Percentiles rank a stretch among this genome's conserved stretches.
Conservation (phyloP, 2,797 vertebrate genomes). For the Antrozous pallidus region DNA sequence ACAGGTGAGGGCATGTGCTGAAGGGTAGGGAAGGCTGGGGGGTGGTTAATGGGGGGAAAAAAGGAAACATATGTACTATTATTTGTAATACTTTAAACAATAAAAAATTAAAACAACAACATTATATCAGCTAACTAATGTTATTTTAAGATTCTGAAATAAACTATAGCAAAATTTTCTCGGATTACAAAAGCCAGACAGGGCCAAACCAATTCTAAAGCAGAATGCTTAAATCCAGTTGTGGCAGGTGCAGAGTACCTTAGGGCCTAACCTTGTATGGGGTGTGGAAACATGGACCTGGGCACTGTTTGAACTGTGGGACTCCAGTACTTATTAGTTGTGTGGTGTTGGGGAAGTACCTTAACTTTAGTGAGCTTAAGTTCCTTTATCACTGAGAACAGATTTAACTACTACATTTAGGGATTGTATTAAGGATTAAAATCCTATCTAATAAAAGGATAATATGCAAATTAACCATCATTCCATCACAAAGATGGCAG, state of each 20-base stretch:
- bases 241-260: not conserved
- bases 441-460: no score
- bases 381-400: not conserved
- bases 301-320: not conserved
- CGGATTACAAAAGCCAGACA: not conserved
- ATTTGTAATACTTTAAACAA: no score
- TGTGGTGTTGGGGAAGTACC: not conserved
- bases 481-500: no score
- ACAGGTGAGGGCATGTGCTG: no score
- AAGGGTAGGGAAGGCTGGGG: no score
- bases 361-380: not conserved
- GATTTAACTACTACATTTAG: not conserved
- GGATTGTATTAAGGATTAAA: not conserved
- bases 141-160: conserved; percentile 15
- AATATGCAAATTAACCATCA: no score
- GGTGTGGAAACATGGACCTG: not conserved
- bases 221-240: not conserved
- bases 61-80: no score
- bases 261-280: not conserved
- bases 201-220: not conserved
- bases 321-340: not conserved
- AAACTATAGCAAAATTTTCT: not conserved
- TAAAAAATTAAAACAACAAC: no score
- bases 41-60: no score
- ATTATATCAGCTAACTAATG: not conserved